Conservation (phyloP, 2,113 vertebrate genomes). For the Oncorhynchus mykiss region DNA sequence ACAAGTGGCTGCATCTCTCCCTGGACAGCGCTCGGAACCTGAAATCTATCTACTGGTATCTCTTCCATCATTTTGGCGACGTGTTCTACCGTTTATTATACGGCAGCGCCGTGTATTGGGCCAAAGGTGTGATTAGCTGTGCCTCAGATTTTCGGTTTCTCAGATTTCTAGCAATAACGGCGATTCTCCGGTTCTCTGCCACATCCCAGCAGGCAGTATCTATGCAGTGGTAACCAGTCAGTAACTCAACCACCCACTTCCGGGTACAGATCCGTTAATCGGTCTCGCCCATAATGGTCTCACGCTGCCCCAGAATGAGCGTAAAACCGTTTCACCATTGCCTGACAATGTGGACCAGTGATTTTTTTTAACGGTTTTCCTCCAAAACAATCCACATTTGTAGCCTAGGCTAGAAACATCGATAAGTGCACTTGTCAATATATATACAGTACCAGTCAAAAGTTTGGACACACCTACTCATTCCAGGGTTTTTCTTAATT, state of each 20-base stretch:
- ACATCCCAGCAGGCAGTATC: slow-evolving; percentile 72
- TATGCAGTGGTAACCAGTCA: slow-evolving; percentile 58
- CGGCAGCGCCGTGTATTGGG: slow-evolving; percentile 5
- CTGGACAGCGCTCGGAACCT: slow-evolving; percentile 86
- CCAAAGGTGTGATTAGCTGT: not conserved
- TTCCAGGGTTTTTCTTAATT: too few relatives aligned
- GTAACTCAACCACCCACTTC: slow-evolving; percentile 74
- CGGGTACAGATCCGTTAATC: slow-evolving; percentile 44
- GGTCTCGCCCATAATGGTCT: not conserved
- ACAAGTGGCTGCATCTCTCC: slow-evolving; percentile 95
- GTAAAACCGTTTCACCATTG: not conserved
- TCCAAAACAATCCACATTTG: not conserved
- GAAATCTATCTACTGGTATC: slow-evolving; percentile 86
- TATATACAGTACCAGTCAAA: too few relatives aligned
- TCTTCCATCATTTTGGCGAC: slow-evolving; percentile 93
- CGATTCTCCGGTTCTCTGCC: slow-evolving; percentile 52
- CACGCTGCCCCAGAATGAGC: not conserved
- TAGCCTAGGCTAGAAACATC: too few relatives aligned
- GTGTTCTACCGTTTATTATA: slow-evolving; percentile 15
- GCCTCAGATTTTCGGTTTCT: slow-evolving; percentile 12
- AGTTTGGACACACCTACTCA: too few relatives aligned
- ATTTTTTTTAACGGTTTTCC: not conserved
- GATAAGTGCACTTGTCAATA: not conserved
- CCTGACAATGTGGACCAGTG: slow-evolving; percentile 1
- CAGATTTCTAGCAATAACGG: slow-evolving; percentile 37